phyloP scores from a whole-genome alignment of 1,140 invertebrate genomes.

The Parapsyche elsis region DNA sequence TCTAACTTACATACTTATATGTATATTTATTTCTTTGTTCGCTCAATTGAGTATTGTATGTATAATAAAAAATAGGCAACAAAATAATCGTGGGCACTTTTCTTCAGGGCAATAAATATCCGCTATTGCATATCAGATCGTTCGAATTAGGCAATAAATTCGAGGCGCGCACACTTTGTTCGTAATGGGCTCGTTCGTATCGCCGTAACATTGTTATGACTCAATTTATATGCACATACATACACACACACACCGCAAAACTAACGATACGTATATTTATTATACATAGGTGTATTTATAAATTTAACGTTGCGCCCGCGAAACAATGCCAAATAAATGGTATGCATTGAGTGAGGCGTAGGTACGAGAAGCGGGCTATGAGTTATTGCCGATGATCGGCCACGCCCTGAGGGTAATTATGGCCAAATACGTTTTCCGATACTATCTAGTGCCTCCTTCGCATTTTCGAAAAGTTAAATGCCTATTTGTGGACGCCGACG shows the following conservation, averaged over 20 bases:
- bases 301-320: too few relatives aligned
- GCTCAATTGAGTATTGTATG: too few relatives aligned
- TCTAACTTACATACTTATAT: too few relatives aligned
- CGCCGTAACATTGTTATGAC: conserved; percentile 38
- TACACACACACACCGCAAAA: too few relatives aligned
- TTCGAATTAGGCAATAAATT: conserved; percentile 26
- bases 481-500: too few relatives aligned
- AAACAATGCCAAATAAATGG: conserved; percentile 45
- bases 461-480: too few relatives aligned
- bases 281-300: too few relatives aligned
- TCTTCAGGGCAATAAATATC: conserved; percentile 6
- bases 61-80: too few relatives aligned
- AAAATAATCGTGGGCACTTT: too few relatives aligned
- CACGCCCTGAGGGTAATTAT: conserved; percentile 41
- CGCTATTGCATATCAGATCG: conserved; percentile 27
- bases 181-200: conserved; percentile 3
- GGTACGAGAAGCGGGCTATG: not conserved
- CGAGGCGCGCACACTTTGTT: not conserved
- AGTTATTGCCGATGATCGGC: conserved; percentile 33
- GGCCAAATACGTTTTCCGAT: conserved; percentile 14
- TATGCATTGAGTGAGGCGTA: conserved; percentile 8
- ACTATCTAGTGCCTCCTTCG: too few relatives aligned
- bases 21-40: too few relatives aligned
- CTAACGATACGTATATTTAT: too few relatives aligned
- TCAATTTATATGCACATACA: conserved; percentile 27